Conservation (phyloP, 37 sponge, comb jelly and placozoan species). For the Chondrilla cf. caribensis region DNA sequence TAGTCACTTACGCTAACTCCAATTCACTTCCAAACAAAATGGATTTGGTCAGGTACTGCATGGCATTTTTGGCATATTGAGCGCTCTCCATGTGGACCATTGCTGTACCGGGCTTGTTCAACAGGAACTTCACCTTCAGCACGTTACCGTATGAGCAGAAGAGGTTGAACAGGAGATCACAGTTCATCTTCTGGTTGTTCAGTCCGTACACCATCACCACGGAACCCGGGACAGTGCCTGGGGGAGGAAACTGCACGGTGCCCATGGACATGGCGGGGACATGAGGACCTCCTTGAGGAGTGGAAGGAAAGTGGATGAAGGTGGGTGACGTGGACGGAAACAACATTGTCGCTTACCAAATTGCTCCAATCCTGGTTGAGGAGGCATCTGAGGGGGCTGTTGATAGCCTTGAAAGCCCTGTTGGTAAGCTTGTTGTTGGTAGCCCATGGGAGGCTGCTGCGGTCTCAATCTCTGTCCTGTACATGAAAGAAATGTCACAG, state of each 20-base stretch:
- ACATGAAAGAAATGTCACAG: not conserved
- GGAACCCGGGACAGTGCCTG: constrained; percentile 48
- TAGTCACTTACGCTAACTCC: constrained; percentile 71
- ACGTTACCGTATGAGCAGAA: constrained; percentile 93
- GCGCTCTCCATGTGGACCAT: constrained; percentile 90
- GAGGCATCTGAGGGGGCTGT: not conserved
- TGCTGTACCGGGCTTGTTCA: constrained; percentile 87
- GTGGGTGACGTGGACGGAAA: too few relatives aligned
- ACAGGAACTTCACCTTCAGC: constrained; percentile 80
- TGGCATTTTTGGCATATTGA: constrained; percentile 77
- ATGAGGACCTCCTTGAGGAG: not conserved
- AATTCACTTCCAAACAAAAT: constrained; percentile 66
- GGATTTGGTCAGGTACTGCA: constrained; percentile 74
- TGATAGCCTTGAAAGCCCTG: not conserved
- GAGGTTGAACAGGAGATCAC: constrained; percentile 85
- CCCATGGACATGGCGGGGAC: not conserved
- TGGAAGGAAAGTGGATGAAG: too few relatives aligned
- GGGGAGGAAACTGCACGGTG: not conserved
- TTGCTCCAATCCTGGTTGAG: not conserved
- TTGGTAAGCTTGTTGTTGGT: constrained; percentile 7
- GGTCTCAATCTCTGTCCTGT: constrained; percentile 13
- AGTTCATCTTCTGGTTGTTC: constrained; percentile 52
- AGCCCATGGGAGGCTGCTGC: not conserved
- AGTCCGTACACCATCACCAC: constrained; percentile 91
- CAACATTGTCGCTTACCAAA: not conserved